phyloP scores from a whole-genome alignment of 1,140 invertebrate genomes.

The Lepidurus arcticus region DNA sequence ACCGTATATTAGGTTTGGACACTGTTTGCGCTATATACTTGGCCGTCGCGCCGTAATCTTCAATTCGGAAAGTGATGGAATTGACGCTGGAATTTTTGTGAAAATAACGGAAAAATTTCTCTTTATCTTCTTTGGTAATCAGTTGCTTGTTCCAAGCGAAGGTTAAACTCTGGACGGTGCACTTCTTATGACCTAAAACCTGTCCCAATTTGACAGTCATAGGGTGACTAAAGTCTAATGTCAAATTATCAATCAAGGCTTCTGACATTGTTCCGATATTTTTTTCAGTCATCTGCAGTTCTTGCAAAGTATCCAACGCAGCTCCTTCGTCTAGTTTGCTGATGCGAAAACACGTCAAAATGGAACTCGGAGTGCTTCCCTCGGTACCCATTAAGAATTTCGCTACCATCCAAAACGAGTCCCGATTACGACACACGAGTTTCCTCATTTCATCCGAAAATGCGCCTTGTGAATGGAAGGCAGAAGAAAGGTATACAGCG shows the following conservation, averaged over 20 bases:
- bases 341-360: background rate
- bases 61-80: background rate
- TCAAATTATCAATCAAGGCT: background rate
- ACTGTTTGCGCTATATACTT: background rate
- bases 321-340: background rate
- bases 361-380: background rate
- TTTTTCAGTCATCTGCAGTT: background rate
- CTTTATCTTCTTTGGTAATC: background rate
- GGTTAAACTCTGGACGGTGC: background rate
- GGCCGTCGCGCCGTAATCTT: background rate
- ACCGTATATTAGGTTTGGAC: background rate
- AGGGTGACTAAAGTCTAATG: background rate
- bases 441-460: slow-evolving; percentile 11
- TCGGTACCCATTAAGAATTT: background rate
- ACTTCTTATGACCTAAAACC: background rate
- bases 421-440: background rate
- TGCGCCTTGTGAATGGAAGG: background rate
- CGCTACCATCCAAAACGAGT: slow-evolving; percentile 5
- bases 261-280: background rate
- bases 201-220: background rate
- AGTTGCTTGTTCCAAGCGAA: background rate
- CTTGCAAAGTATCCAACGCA: background rate
- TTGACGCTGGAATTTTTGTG: background rate
- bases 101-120: background rate
- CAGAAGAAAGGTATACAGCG: slow-evolving; percentile 25